Percentiles rank a stretch among this genome's conserved stretches.
phyloP scores from a whole-genome alignment of 2,888 invertebrate species.

The Fissipunctia ypsillon region DNA sequence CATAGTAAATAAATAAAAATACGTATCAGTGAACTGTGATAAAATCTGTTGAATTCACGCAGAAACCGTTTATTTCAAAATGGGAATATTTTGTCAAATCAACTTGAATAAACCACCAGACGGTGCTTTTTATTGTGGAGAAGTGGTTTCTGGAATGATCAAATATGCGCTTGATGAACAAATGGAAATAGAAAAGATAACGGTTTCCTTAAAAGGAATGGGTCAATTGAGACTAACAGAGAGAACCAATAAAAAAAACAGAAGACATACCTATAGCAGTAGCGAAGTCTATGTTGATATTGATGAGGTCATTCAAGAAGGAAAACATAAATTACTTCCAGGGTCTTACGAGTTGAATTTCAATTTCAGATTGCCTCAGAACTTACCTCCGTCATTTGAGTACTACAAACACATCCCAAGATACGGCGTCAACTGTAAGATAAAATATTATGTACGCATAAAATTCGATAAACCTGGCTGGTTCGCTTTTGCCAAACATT shows the following conservation, averaged over 20 bases:
- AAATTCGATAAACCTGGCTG: slow-evolving; percentile 72
- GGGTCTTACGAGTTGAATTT: slow-evolving; percentile 69
- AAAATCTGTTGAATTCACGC: not conserved
- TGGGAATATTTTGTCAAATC: slow-evolving; percentile 75
- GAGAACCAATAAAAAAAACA: slow-evolving; percentile 22
- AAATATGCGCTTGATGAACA: slow-evolving; percentile 72
- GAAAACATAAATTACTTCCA: slow-evolving; percentile 18
- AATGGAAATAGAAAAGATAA: slow-evolving; percentile 67
- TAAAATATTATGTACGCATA: slow-evolving; percentile 72
- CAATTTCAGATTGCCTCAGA: slow-evolving; percentile 68
- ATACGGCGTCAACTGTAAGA: slow-evolving; percentile 62
- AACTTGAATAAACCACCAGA: slow-evolving; percentile 67
- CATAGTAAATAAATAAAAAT: not conserved
- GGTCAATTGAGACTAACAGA: slow-evolving; percentile 39
- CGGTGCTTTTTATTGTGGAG: slow-evolving; percentile 69
- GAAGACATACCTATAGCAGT: slow-evolving; percentile 15
- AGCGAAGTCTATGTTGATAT: slow-evolving; percentile 48
- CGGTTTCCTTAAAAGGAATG: slow-evolving; percentile 49
- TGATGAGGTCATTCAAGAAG: slow-evolving; percentile 45
- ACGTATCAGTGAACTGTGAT: not conserved
- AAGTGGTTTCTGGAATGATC: slow-evolving; percentile 69
- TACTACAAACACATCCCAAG: slow-evolving; percentile 41
- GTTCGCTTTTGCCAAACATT: slow-evolving; percentile 69
- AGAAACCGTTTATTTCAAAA: slow-evolving; percentile 41
- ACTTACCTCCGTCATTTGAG: slow-evolving; percentile 67